Conservation (phyloP, 2,888 invertebrate species). For the Parochlus steinenii region DNA sequence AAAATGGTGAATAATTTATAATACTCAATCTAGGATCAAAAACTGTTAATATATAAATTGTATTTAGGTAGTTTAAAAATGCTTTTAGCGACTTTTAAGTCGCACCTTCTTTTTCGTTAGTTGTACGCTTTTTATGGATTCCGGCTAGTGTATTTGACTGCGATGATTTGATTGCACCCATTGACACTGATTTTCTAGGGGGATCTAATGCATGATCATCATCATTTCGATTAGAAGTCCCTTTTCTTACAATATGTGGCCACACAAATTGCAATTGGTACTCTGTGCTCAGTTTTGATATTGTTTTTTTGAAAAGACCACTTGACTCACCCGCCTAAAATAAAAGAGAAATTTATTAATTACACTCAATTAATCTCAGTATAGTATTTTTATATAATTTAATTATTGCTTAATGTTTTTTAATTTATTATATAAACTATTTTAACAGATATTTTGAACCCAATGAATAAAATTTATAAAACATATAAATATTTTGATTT, state of each 20-base stretch:
- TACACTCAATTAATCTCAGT: no score
- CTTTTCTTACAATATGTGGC: conserved; percentile 40
- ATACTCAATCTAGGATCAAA: conserved; percentile 1
- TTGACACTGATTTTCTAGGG: conserved; percentile 72
- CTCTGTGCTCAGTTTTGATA: conserved; percentile 65
- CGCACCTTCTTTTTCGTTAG: conserved; percentile 34
- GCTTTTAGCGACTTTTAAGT: conserved; percentile 21
- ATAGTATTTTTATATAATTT: no score
- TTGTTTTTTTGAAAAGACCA: conserved; percentile 54
- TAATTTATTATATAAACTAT: no score
- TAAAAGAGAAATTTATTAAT: conserved; percentile 14
- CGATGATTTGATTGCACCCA: conserved; percentile 64
- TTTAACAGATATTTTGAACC: no score
- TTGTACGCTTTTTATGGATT: conserved; percentile 51
- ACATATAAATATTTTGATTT: no score
- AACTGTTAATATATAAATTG: background rate
- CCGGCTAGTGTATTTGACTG: conserved; percentile 32
- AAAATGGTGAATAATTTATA: background rate
- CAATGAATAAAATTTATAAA: no score
- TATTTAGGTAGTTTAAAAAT: no score
- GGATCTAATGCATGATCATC: conserved; percentile 32
- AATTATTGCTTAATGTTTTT: no score
- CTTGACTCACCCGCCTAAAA: conserved; percentile 41
- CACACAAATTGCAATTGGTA: conserved; percentile 82
- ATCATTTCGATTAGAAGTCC: conserved; percentile 34